phyloP scores from a whole-genome alignment of 2,113 vertebrate genomes.

The Erythrocercus mccallii region DNA sequence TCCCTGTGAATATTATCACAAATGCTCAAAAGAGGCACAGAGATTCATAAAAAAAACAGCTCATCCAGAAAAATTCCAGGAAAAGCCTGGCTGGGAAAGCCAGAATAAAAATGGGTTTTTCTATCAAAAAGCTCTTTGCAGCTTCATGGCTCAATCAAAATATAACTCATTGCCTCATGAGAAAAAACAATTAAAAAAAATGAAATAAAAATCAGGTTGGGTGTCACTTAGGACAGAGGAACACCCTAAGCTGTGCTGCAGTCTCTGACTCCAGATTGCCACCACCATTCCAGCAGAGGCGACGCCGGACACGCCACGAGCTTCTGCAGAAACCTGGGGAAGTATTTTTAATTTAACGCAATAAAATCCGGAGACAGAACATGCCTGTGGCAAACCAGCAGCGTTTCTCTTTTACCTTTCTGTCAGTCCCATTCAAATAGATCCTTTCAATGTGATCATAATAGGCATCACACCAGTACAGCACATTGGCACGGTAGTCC shows the following conservation, averaged over 20 bases:
- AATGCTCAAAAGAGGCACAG: rapidly evolving
- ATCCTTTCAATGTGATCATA: constrained; percentile 98
- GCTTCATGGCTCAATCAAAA: background rate
- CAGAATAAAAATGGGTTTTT: background rate
- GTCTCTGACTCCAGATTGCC: background rate
- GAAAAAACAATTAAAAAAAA: background rate
- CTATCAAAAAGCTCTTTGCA: background rate
- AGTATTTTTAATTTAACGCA: constrained; percentile 43
- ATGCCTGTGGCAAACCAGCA: constrained; percentile 34
- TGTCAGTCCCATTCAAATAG: constrained; percentile 90
- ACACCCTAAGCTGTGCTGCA: background rate
- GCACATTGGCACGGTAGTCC: constrained; percentile 83
- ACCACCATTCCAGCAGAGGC: background rate
- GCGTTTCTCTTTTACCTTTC: constrained; percentile 82
- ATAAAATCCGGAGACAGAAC: constrained; percentile 12
- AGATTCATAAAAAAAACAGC: background rate
- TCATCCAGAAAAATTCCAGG: background rate
- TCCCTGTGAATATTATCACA: background rate
- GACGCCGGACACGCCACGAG: rapidly evolving
- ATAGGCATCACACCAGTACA: constrained; percentile 99
- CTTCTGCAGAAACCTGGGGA: constrained; percentile 1
- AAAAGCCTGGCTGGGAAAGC: background rate
- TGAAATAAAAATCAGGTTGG: background rate
- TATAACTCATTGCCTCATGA: background rate
- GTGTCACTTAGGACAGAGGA: background rate